These are phyloP conservation scores for Chascanopsetta lugubris DNA, from an alignment of 2,113 vertebrate species.

Conservation along the genomic window DNA sequence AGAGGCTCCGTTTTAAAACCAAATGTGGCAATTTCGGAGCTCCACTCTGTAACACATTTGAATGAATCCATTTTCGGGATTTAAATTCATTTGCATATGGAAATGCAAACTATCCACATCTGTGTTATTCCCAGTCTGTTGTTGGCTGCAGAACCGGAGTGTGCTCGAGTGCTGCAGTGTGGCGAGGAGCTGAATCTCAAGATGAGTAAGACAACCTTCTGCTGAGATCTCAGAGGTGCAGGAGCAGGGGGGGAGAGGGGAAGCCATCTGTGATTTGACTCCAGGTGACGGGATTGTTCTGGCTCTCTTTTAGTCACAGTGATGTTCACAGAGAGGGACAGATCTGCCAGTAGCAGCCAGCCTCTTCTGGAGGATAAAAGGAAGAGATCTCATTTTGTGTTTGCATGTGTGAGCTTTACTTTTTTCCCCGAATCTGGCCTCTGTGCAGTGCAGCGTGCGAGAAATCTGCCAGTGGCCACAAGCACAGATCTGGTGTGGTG, in stretches of 20 bases:
- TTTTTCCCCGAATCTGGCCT: not conserved
- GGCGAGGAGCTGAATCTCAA: slow-evolving; percentile 3
- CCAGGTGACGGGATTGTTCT: slow-evolving; percentile 2
- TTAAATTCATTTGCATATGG: no score
- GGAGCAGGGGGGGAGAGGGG: not conserved
- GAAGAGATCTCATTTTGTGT: not conserved
- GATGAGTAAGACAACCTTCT: not conserved
- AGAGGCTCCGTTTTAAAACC: no score
- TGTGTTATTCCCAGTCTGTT: not conserved
- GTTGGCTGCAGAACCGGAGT: not conserved
- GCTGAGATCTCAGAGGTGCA: not conserved
- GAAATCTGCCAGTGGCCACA: no score
- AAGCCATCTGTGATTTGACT: not conserved
- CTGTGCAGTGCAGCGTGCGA: not conserved
- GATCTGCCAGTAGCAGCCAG: slow-evolving; percentile 2
- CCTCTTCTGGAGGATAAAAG: slow-evolving; percentile 9
- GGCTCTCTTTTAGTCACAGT: not conserved
- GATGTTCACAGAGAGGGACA: slow-evolving; percentile 15
- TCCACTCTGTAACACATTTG: no score
- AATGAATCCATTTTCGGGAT: no score
- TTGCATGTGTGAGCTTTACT: slow-evolving; percentile 1
- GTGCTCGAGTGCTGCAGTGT: not conserved
- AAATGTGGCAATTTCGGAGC: no score
- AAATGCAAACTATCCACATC: not conserved
- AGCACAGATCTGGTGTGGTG: no score